Evolutionary conservation across 1,140 invertebrate species (phyloP).

Genomic region (Brevipalpus yothersi): DNA sequence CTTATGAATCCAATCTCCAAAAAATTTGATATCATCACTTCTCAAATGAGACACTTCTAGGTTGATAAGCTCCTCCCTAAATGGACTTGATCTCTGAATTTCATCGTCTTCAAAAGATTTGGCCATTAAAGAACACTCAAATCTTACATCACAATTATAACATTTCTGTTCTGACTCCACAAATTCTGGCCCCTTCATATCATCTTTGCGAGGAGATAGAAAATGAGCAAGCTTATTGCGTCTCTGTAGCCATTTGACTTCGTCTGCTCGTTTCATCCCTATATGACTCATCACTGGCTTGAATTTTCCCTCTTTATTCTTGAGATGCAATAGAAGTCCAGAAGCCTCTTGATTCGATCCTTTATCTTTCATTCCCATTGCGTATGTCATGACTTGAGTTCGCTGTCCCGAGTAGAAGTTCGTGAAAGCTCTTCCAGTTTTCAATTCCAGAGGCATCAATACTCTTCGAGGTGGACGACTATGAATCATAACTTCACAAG

Average conservation of each 20-base stretch:
- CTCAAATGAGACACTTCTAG: conserved; percentile 34
- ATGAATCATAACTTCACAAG: conserved; percentile 39
- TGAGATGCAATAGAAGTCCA: conserved; percentile 64
- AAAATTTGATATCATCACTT: conserved; percentile 42
- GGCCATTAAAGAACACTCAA: conserved; percentile 32
- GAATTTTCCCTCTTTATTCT: conserved; percentile 21
- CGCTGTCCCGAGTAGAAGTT: conserved; percentile 58
- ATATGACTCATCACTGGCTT: conserved; percentile 37
- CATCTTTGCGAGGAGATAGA: conserved; percentile 6
- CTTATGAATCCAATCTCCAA: conserved; percentile 65
- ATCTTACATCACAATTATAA: conserved; percentile 45
- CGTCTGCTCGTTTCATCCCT: conserved; percentile 35
- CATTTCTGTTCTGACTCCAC: conserved; percentile 49
- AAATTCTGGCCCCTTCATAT: conserved; percentile 23
- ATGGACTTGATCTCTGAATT: not conserved
- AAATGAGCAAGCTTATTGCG: conserved; percentile 50
- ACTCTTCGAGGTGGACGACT: not conserved
- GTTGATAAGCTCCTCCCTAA: conserved; percentile 18
- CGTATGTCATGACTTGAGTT: conserved; percentile 67
- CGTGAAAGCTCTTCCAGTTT: conserved; percentile 48
- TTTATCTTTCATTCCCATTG: conserved; percentile 51
- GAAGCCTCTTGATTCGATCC: conserved; percentile 23
- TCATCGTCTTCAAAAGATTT: conserved; percentile 2
- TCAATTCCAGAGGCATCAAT: conserved; percentile 64
- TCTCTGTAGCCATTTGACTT: conserved; percentile 42